Percentiles rank a stretch among this genome's conserved stretches.
These are phyloP conservation scores for Microhierax caerulescens DNA, from an alignment of 2,797 vertebrate species.

Conservation along the genomic window DNA sequence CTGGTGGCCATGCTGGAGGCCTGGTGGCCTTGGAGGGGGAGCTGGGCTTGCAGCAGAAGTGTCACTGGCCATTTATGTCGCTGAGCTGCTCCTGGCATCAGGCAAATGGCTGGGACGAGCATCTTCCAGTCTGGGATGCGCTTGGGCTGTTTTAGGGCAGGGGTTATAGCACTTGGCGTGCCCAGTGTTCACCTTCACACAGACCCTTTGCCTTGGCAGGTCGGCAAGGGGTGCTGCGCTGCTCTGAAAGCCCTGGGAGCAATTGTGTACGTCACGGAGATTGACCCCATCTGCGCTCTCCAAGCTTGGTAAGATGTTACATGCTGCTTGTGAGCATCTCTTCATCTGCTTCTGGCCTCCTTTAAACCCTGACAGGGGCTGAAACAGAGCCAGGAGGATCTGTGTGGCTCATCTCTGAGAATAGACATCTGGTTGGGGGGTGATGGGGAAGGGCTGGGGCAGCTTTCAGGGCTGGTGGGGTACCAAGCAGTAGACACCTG, in stretches of 20 bases:
- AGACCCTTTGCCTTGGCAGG: slow-evolving; percentile 70
- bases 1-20: neutral
- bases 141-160: neutral
- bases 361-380: neutral
- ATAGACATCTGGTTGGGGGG: neutral
- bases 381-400: neutral
- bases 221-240: slow-evolving; percentile 96
- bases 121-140: neutral
- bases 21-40: neutral
- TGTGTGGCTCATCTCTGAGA: neutral
- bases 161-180: fast-evolving
- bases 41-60: neutral
- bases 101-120: neutral
- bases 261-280: slow-evolving; percentile 96
- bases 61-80: neutral
- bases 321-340: neutral
- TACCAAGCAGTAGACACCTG: neutral
- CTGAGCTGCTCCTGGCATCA: neutral
- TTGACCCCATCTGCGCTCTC: slow-evolving; percentile 98
- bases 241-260: slow-evolving; percentile 95
- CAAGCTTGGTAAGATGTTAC: slow-evolving; percentile 88
- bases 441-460: neutral
- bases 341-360: neutral
- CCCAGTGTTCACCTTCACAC: neutral
- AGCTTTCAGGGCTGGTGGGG: neutral